Evolutionary conservation across 2,113 vertebrate genomes (phyloP).

Genomic region (Xyrauchen texanus): DNA sequence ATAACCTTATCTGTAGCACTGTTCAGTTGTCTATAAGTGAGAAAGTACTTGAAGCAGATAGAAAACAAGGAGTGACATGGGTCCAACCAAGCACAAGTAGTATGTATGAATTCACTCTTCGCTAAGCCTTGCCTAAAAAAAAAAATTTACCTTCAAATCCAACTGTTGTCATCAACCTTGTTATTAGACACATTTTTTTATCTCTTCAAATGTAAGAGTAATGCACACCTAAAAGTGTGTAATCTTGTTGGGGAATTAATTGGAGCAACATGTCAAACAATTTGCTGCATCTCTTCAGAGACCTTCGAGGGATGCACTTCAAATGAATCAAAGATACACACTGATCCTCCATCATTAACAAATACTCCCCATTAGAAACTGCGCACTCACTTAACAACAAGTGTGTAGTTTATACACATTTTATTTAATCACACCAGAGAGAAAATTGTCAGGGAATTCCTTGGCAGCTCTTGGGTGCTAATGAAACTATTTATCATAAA

Average conservation of each 20-base stretch:
- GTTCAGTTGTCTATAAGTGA: constrained; percentile 7
- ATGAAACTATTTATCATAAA: constrained; percentile 45
- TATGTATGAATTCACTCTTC: background rate
- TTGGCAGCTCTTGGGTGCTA: constrained; percentile 38
- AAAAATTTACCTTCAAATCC: no score
- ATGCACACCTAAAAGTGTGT: constrained; percentile 61
- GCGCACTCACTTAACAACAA: constrained; percentile 22
- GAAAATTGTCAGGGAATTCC: constrained; percentile 40
- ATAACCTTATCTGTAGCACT: constrained; percentile 17
- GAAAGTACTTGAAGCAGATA: background rate
- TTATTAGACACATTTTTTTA: constrained; percentile 6
- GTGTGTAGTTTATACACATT: constrained; percentile 31
- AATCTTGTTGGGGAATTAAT: constrained; percentile 70
- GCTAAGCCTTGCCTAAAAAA: no score
- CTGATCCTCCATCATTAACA: constrained; percentile 50
- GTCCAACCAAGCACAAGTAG: background rate
- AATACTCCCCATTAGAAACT: constrained; percentile 56
- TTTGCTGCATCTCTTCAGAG: constrained; percentile 55
- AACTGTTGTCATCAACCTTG: background rate
- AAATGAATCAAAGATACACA: constrained; percentile 1
- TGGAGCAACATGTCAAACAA: constrained; percentile 66
- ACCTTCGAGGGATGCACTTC: constrained; percentile 46
- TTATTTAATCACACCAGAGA: constrained; percentile 20
- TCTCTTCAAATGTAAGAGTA: constrained; percentile 51
- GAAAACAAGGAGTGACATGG: background rate